These are phyloP conservation scores for Charanyca ferruginea DNA, from an alignment of 2,888 invertebrate genomes.

Conservation along the genomic window DNA sequence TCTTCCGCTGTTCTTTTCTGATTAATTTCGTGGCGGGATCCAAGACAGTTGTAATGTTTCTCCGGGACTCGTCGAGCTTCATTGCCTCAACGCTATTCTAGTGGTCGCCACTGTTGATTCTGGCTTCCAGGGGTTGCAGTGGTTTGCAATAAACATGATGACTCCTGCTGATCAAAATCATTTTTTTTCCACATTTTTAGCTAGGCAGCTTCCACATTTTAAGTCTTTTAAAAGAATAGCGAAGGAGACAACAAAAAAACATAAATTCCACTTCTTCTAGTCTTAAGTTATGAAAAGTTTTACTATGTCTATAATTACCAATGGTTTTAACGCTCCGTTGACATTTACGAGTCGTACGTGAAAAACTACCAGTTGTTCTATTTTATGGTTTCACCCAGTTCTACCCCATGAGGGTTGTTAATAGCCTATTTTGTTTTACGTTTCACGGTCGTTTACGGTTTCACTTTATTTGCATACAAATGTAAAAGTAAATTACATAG, in stretches of 20 bases:
- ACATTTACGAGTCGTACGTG: conserved; percentile 46
- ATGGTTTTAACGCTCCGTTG: conserved; percentile 24
- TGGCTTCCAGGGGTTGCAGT: too few relatives aligned
- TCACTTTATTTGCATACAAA: conserved; percentile 43
- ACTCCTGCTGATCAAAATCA: too few relatives aligned
- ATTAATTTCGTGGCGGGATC: too few relatives aligned
- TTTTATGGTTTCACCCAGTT: conserved; percentile 40
- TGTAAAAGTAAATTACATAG: conserved; percentile 26
- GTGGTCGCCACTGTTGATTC: too few relatives aligned
- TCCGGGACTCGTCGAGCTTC: too few relatives aligned
- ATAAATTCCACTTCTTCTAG: background rate
- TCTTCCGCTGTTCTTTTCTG: too few relatives aligned
- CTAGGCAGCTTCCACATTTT: too few relatives aligned
- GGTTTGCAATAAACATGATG: too few relatives aligned
- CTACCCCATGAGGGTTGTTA: conserved; percentile 38
- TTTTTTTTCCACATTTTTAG: too few relatives aligned
- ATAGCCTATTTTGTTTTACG: conserved; percentile 42
- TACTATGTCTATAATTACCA: conserved; percentile 17
- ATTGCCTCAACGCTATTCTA: too few relatives aligned
- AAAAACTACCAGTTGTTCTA: conserved; percentile 30
- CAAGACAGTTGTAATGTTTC: too few relatives aligned
- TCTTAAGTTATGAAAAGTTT: conserved; percentile 1
- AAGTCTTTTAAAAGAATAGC: too few relatives aligned
- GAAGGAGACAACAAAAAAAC: background rate
- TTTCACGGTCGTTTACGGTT: conserved; percentile 22